phyloP scores from a whole-genome alignment of 2,113 vertebrate genomes.

The Neomonachus schauinslandi region DNA sequence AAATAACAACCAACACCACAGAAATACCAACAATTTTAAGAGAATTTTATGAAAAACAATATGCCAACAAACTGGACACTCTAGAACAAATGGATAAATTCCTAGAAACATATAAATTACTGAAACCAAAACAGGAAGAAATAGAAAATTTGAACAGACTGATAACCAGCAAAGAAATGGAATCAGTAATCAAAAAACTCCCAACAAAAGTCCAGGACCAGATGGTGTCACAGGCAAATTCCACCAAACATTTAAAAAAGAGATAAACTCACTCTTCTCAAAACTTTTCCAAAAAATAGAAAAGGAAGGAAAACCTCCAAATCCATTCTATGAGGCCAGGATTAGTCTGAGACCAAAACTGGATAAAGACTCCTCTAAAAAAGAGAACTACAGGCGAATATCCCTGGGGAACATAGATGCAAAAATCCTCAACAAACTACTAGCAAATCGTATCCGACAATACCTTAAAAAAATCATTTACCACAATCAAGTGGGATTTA shows the following conservation, averaged over 20 bases:
- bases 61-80: not conserved
- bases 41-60: not conserved
- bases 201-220: not conserved
- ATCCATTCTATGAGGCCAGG: not conserved
- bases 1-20: not conserved
- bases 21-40: not conserved
- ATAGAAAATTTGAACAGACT: not conserved
- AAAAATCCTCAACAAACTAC: not conserved
- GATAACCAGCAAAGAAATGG: not conserved
- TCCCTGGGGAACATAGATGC: not conserved
- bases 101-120: not conserved
- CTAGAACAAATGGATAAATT: not conserved
- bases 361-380: not conserved
- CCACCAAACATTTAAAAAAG: not conserved
- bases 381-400: not conserved
- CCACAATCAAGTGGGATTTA: not conserved
- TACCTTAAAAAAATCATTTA: not conserved
- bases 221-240: not conserved
- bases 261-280: too few species aligned
- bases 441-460: not conserved
- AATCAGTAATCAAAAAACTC: not conserved
- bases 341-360: not conserved
- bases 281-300: not conserved
- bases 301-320: not conserved
- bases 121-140: not conserved